These are phyloP conservation scores for Macrosiphum euphorbiae DNA, from an alignment of 2,888 invertebrate species.

Conservation along the genomic window DNA sequence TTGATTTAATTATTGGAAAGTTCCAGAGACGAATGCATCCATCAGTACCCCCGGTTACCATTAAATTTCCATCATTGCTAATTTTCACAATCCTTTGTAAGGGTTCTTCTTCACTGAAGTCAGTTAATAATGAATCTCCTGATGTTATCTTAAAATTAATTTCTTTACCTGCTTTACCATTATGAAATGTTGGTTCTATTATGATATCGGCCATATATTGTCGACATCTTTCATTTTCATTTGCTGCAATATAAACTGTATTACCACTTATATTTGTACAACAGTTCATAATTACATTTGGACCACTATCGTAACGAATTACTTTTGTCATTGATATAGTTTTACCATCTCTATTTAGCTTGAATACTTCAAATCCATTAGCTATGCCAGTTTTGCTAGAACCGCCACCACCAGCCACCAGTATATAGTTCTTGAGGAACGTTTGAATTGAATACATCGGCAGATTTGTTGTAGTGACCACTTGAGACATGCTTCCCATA, in stretches of 20 bases:
- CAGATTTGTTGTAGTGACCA: constrained; percentile 90
- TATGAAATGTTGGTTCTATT: constrained; percentile 45
- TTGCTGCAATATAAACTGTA: constrained; percentile 85
- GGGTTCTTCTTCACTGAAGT: constrained; percentile 76
- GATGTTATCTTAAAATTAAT: constrained; percentile 50
- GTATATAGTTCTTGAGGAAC: constrained; percentile 90
- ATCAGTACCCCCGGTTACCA: constrained; percentile 94
- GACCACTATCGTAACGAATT: constrained; percentile 89
- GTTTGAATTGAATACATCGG: constrained; percentile 92
- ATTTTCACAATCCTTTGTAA: constrained; percentile 89
- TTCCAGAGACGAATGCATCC: constrained; percentile 89
- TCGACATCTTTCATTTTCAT: constrained; percentile 92
- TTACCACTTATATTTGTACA: constrained; percentile 81
- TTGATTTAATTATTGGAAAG: constrained; percentile 83
- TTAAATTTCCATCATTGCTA: constrained; percentile 80
- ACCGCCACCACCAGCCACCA: constrained; percentile 98
- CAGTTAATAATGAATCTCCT: constrained; percentile 36
- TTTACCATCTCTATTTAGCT: constrained; percentile 86
- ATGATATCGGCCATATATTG: constrained; percentile 74
- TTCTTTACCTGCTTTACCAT: constrained; percentile 43
- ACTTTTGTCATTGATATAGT: constrained; percentile 90
- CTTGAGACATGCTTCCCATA: constrained; percentile 67
- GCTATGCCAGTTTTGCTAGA: constrained; percentile 96
- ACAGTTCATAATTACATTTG: constrained; percentile 93
- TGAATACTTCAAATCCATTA: constrained; percentile 97